Percentiles rank a stretch among this genome's conserved stretches.
These are phyloP conservation scores for Lepetodrilus schrolli DNA, from an alignment of 2,888 invertebrate genomes.

Conservation along the genomic window DNA sequence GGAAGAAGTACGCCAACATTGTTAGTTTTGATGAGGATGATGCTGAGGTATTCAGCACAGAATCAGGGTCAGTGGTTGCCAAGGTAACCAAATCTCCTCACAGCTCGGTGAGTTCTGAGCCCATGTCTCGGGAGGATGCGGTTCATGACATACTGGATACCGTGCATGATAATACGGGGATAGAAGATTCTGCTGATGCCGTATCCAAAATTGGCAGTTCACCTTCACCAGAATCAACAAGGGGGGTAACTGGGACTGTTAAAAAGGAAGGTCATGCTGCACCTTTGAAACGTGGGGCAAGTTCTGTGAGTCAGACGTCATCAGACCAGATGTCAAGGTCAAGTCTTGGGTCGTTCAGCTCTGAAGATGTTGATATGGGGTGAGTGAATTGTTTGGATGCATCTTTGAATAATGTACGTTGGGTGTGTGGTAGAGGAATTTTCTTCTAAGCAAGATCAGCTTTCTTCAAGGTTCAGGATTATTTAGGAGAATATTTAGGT, in stretches of 20 bases:
- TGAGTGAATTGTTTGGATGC: no score
- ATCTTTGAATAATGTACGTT: no score
- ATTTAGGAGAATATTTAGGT: no score
- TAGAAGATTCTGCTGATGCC: neutral
- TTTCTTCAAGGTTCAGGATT: no score
- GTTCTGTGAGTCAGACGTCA: conserved; percentile 18
- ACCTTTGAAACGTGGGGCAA: neutral
- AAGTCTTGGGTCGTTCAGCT: conserved; percentile 51
- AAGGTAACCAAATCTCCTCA: neutral
- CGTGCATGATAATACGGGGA: neutral
- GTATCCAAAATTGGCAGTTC: neutral
- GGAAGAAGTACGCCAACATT: conserved; percentile 81
- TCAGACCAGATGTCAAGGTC: conserved; percentile 30
- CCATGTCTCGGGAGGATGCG: neutral
- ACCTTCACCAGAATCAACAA: neutral
- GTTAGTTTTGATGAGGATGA: conserved; percentile 83
- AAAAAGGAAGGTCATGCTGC: neutral
- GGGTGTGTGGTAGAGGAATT: neutral
- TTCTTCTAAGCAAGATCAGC: no score
- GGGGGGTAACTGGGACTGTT: neutral
- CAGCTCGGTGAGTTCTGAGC: conserved; percentile 5
- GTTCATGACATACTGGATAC: neutral
- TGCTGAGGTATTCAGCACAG: neutral
- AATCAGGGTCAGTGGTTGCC: neutral
- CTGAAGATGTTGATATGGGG: conserved; percentile 60